These are phyloP conservation scores for Heliconius hortense DNA, from an alignment of 2,888 invertebrate genomes.

Conservation along the genomic window DNA sequence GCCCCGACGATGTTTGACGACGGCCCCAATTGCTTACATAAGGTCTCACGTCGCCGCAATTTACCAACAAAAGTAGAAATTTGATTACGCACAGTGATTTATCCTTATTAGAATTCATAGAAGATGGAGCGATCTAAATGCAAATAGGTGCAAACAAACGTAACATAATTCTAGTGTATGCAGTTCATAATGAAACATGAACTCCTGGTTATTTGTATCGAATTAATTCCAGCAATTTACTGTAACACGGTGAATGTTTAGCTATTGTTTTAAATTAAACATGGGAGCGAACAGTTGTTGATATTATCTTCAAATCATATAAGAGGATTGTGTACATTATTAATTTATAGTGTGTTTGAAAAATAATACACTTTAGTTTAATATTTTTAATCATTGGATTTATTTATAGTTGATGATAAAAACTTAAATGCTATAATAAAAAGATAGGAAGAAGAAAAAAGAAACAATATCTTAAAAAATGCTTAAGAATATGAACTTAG, in stretches of 20 bases:
- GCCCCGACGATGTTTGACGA: slow-evolving; percentile 47
- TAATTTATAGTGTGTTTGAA: neutral
- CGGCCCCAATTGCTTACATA: slow-evolving; percentile 48
- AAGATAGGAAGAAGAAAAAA: neutral
- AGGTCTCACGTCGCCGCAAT: slow-evolving; percentile 42
- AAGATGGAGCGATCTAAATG: slow-evolving; percentile 60
- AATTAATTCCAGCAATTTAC: slow-evolving; percentile 34
- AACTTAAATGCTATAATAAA: neutral
- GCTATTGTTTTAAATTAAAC: slow-evolving; percentile 25
- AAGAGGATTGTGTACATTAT: slow-evolving; percentile 8
- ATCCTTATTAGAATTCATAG: slow-evolving; percentile 66
- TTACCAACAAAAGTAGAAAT: slow-evolving; percentile 53
- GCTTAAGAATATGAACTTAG: no score
- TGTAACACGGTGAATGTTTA: slow-evolving; percentile 20
- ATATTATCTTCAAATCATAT: slow-evolving; percentile 3
- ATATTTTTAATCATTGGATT: neutral
- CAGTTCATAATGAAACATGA: slow-evolving; percentile 36
- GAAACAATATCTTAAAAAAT: neutral
- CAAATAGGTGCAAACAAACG: slow-evolving; percentile 66
- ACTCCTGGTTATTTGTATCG: slow-evolving; percentile 35
- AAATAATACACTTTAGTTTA: neutral
- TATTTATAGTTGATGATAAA: neutral
- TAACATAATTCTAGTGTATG: slow-evolving; percentile 42
- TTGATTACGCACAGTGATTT: slow-evolving; percentile 57
- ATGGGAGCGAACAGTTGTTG: slow-evolving; percentile 8